phyloP scores from a whole-genome alignment of 1,140 invertebrate species.

The Drosophila auraria region DNA sequence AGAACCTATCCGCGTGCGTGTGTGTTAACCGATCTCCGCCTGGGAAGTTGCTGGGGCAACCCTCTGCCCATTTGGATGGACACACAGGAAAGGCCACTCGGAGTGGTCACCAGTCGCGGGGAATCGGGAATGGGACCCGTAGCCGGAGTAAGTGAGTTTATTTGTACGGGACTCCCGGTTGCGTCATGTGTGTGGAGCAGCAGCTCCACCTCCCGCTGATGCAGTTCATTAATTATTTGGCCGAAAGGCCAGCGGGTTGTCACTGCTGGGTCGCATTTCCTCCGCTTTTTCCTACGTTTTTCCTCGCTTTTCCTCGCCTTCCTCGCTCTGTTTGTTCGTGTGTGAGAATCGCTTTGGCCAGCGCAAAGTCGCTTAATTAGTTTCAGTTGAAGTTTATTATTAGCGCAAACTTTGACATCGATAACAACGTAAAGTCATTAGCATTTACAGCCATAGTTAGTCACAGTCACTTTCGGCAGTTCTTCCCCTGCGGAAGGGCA shows the following conservation, averaged over 20 bases:
- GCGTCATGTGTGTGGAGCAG: slow-evolving; percentile 64
- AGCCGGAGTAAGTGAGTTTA: slow-evolving; percentile 32
- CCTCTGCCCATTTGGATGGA: slow-evolving; percentile 38
- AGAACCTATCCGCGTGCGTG: not conserved
- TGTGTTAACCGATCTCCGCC: not conserved
- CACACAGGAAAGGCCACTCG: slow-evolving; percentile 26
- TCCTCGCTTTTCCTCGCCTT: slow-evolving; percentile 1
- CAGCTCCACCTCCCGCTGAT: slow-evolving; percentile 42
- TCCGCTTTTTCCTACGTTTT: slow-evolving; percentile 9
- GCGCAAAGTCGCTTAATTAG: slow-evolving; percentile 74
- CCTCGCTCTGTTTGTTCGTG: slow-evolving; percentile 19
- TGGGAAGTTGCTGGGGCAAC: slow-evolving; percentile 48
- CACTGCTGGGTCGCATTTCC: slow-evolving; percentile 35
- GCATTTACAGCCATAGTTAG: slow-evolving; percentile 59
- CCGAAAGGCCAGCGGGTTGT: slow-evolving; percentile 53
- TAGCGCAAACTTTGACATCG: slow-evolving; percentile 79
- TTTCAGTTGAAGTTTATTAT: slow-evolving; percentile 79
- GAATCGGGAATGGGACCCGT: not conserved
- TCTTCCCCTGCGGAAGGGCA: not conserved
- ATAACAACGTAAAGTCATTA: slow-evolving; percentile 82
- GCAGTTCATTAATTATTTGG: slow-evolving; percentile 81
- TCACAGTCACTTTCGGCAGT: slow-evolving; percentile 26
- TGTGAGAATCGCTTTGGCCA: slow-evolving; percentile 51
- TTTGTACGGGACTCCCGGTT: slow-evolving; percentile 49
- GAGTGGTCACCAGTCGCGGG: slow-evolving; percentile 52